Conservation (phyloP, 1,140 invertebrate genomes). For the Drosophila albomicans region DNA sequence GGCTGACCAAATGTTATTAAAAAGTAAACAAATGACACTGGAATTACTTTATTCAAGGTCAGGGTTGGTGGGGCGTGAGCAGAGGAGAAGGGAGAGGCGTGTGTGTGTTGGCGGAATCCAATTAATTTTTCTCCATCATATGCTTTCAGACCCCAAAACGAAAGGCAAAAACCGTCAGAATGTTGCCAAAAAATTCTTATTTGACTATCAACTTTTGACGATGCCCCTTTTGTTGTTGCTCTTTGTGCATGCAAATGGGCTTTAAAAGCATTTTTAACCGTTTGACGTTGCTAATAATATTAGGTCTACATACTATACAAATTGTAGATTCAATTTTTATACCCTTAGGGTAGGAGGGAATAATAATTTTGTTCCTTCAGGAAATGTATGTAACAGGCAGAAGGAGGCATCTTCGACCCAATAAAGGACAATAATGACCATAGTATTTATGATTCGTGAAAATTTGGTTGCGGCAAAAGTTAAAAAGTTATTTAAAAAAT, state of each 20-base stretch:
- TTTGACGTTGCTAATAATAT: constrained; percentile 21
- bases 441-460: no score
- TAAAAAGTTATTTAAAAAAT: no score
- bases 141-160: not conserved
- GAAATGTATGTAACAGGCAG: no score
- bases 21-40: constrained; percentile 28
- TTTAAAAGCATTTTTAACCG: constrained; percentile 37
- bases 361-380: no score
- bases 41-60: constrained; percentile 18
- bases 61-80: not conserved
- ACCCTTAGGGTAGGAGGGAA: no score
- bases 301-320: constrained; percentile 1
- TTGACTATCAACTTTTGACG: constrained; percentile 21
- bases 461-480: no score
- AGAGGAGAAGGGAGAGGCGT: not conserved
- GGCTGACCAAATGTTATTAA: constrained; percentile 18
- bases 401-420: no score
- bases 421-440: no score
- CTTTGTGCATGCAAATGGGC: constrained; percentile 43
- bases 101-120: constrained; percentile 20
- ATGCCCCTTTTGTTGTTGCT: constrained; percentile 20
- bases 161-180: not conserved
- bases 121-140: constrained; percentile 31
- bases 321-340: not conserved
- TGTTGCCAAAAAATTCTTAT: constrained; percentile 31